Conservation (phyloP, 2,113 vertebrate species). For the Lepus americanus region DNA sequence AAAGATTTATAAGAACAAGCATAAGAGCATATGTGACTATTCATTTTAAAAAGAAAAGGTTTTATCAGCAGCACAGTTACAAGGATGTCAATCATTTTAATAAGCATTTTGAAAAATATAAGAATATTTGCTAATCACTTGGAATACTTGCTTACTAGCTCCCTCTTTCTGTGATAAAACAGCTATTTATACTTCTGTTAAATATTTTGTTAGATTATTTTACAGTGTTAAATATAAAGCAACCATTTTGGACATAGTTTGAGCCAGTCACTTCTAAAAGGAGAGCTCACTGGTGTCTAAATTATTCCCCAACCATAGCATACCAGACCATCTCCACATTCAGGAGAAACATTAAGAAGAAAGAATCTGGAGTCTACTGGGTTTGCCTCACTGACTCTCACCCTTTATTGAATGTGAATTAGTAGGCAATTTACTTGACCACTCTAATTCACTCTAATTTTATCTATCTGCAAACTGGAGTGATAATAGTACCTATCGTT, state of each 20-base stretch:
- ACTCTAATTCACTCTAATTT: neutral
- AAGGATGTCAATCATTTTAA: neutral
- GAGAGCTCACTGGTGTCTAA: neutral
- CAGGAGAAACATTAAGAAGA: neutral
- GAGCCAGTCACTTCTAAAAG: neutral
- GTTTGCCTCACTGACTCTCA: neutral
- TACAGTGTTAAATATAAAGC: neutral
- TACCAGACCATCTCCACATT: neutral
- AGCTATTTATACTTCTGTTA: neutral
- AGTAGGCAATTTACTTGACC: slow-evolving; percentile 5
- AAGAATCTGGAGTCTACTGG: neutral
- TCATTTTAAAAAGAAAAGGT: slow-evolving; percentile 9
- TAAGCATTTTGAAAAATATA: neutral
- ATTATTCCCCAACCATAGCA: neutral
- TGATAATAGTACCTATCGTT: neutral
- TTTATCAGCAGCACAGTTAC: neutral
- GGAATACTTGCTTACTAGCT: neutral
- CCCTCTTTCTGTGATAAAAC: neutral
- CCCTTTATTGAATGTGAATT: neutral
- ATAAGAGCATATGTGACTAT: neutral
- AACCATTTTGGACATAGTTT: neutral
- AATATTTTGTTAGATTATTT: neutral
- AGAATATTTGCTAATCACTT: neutral
- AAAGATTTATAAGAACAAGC: neutral
- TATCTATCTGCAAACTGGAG: neutral